Evolutionary conservation across 2,113 vertebrate species (phyloP).

Genomic region (Nannospalax galili): DNA sequence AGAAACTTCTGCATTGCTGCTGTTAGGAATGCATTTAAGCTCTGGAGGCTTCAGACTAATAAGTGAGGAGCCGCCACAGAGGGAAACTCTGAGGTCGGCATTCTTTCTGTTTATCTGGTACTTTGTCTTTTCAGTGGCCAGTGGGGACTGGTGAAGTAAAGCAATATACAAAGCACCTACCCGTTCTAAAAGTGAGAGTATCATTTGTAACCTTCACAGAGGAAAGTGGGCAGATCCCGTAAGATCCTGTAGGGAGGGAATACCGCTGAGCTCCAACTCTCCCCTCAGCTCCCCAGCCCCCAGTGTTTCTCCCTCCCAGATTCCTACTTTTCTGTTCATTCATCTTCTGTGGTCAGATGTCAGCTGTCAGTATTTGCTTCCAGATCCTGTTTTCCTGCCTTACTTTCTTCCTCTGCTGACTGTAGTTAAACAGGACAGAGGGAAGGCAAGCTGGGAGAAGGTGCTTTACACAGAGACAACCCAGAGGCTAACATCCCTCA

Average conservation of each 20-base stretch:
- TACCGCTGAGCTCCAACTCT: constrained; percentile 22
- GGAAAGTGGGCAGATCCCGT: neutral
- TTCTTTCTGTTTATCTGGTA: constrained; percentile 50
- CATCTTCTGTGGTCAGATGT: constrained; percentile 60
- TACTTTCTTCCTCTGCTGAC: constrained; percentile 50
- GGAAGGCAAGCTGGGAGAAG: neutral
- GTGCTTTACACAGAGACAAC: neutral
- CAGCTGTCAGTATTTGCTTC: constrained; percentile 6
- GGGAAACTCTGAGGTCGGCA: constrained; percentile 24
- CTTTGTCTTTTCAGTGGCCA: neutral
- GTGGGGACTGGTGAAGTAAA: neutral
- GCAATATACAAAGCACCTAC: neutral
- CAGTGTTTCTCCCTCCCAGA: neutral
- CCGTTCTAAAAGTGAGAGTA: neutral
- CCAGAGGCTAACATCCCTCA: neutral
- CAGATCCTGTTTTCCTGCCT: neutral
- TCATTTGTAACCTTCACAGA: constrained; percentile 34
- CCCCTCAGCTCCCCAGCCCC: neutral
- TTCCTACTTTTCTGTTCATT: neutral
- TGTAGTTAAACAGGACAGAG: neutral
- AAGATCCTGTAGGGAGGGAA: neutral
- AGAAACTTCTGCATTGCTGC: constrained; percentile 35
- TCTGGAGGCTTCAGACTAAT: constrained; percentile 49
- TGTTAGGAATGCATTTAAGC: constrained; percentile 58
- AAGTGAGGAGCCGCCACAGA: neutral